A percentile compares a stretch with the other conserved stretches of the same genome.
Evolutionary conservation across 2,888 invertebrate genomes (phyloP).

Genomic region (Papilio elwesi): DNA sequence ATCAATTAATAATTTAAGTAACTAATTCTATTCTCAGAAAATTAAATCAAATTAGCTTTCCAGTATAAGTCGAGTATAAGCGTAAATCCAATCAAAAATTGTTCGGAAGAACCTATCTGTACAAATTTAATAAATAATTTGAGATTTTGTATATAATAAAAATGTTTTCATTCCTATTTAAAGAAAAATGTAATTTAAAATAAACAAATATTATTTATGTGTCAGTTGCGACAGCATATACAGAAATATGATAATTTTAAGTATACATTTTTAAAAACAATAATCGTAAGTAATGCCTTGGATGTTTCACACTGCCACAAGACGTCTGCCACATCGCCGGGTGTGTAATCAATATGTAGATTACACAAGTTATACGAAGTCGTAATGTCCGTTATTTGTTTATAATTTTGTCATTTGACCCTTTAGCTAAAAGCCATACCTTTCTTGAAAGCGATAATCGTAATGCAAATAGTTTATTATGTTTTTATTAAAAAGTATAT

Average conservation of each 20-base stretch:
- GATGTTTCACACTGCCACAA: conserved; percentile 9
- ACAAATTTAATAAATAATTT: background rate
- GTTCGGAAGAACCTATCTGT: too few relatives aligned
- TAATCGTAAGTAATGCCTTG: conserved; percentile 31
- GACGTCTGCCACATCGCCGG: conserved; percentile 12
- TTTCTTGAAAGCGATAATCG: conserved; percentile 2
- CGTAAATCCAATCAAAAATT: too few relatives aligned
- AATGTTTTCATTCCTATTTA: background rate
- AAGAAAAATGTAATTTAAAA: conserved; percentile 26
- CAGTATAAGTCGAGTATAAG: too few relatives aligned
- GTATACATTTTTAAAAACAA: conserved; percentile 30
- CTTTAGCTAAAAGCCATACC: conserved; percentile 10
- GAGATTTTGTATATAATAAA: background rate
- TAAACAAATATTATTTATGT: conserved; percentile 35
- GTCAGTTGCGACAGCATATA: background rate
- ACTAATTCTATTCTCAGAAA: too few relatives aligned
- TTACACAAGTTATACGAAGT: conserved; percentile 24
- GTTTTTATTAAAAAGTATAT: background rate
- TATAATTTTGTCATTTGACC: conserved; percentile 24
- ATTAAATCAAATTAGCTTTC: too few relatives aligned
- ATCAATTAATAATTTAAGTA: too few relatives aligned
- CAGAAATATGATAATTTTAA: conserved; percentile 28
- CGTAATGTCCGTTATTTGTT: conserved; percentile 25
- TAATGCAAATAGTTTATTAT: conserved; percentile 29
- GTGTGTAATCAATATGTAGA: conserved; percentile 31